Percentiles rank a stretch among this genome's conserved stretches.
Evolutionary conservation across 2,888 invertebrate species (phyloP).

Genomic region (Aphidoletes aphidimyza): DNA sequence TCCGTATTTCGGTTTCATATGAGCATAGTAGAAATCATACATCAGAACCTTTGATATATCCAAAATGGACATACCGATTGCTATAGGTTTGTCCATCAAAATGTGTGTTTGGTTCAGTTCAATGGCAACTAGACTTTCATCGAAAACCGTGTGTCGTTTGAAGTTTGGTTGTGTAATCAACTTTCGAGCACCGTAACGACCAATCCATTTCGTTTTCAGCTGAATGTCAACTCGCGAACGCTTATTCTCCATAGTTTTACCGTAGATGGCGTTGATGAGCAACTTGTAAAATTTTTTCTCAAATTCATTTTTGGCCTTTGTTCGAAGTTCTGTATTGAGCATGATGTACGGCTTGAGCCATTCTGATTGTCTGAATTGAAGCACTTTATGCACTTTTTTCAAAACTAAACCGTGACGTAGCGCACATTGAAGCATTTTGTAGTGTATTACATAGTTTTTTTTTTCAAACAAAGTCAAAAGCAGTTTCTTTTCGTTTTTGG

Average conservation of each 20-base stretch:
- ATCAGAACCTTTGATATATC: slow-evolving; percentile 59
- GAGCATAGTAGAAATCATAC: slow-evolving; percentile 57
- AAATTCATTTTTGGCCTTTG: slow-evolving; percentile 61
- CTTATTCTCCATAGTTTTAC: slow-evolving; percentile 57
- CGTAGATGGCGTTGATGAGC: not conserved
- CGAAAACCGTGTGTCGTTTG: slow-evolving; percentile 60
- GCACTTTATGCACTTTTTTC: slow-evolving; percentile 59
- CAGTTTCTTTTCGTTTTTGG: slow-evolving; percentile 58
- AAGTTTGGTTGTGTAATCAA: slow-evolving; percentile 62
- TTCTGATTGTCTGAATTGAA: slow-evolving; percentile 61
- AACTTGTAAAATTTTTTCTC: slow-evolving; percentile 60
- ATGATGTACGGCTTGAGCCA: slow-evolving; percentile 60
- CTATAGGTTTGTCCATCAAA: slow-evolving; percentile 63
- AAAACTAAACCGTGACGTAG: slow-evolving; percentile 59
- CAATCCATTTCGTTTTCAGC: slow-evolving; percentile 63
- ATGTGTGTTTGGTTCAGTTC: slow-evolving; percentile 60
- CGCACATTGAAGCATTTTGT: slow-evolving; percentile 59
- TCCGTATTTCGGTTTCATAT: slow-evolving; percentile 55
- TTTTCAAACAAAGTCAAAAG: slow-evolving; percentile 59
- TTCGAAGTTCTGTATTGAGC: slow-evolving; percentile 61
- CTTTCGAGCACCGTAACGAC: slow-evolving; percentile 62
- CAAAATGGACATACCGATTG: slow-evolving; percentile 63
- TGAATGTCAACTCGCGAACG: slow-evolving; percentile 61
- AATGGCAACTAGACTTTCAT: slow-evolving; percentile 62
- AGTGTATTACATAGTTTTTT: slow-evolving; percentile 59